Evolutionary conservation across 2,888 invertebrate genomes (phyloP).

Genomic region (Hyposoter didymator): DNA sequence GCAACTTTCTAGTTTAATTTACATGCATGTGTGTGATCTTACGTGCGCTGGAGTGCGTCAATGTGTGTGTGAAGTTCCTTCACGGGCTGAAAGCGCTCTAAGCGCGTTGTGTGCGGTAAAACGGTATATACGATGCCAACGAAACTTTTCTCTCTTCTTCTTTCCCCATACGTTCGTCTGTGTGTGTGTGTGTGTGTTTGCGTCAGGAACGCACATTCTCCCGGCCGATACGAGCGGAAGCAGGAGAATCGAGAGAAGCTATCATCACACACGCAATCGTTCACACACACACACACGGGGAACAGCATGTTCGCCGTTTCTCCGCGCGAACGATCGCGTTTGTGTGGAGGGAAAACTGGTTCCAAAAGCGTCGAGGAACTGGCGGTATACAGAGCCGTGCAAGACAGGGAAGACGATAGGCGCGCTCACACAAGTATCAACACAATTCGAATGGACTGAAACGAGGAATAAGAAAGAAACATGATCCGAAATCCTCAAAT

Average conservation of each 20-base stretch:
- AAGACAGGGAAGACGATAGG: constrained; percentile 6
- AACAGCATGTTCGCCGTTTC: constrained; percentile 52
- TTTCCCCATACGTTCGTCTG: neutral
- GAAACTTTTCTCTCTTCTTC: constrained; percentile 57
- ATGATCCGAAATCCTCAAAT: constrained; percentile 26
- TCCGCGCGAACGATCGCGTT: constrained; percentile 55
- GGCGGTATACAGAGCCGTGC: constrained; percentile 66
- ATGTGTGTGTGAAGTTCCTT: constrained; percentile 30
- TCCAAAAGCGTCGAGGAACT: constrained; percentile 83
- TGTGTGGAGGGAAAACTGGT: constrained; percentile 82
- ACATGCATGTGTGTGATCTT: constrained; percentile 72
- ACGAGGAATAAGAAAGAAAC: constrained; percentile 23
- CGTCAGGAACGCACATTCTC: constrained; percentile 46
- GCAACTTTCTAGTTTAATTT: constrained; percentile 84
- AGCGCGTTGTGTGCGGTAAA: constrained; percentile 56
- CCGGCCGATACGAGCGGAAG: constrained; percentile 44
- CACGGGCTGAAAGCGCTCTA: constrained; percentile 29
- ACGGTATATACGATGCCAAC: constrained; percentile 65
- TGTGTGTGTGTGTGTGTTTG: neutral
- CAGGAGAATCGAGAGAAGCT: constrained; percentile 45
- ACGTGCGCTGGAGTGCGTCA: constrained; percentile 11
- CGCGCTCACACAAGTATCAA: constrained; percentile 5
- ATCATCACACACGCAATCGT: constrained; percentile 4
- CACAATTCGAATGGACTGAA: constrained; percentile 31
- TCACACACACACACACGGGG: constrained; percentile 23